A percentile compares a stretch with the other conserved stretches of the same genome.
These are phyloP conservation scores for Peromyscus melanophrys DNA, from an alignment of 2,797 vertebrate species.

Conservation along the genomic window DNA sequence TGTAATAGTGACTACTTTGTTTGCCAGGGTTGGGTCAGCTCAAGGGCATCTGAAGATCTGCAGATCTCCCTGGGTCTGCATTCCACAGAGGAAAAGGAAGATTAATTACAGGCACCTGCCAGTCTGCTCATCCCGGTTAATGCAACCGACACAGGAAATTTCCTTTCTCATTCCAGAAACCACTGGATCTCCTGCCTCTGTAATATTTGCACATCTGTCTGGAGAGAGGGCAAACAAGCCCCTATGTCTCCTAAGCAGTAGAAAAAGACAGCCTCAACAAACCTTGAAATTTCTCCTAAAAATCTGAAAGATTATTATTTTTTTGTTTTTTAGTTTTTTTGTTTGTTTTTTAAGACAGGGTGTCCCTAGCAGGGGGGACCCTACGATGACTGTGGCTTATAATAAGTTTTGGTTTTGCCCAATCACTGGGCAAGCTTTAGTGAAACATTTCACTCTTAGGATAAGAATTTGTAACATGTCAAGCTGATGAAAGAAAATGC, in stretches of 20 bases:
- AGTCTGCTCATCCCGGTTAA: constrained; percentile 47
- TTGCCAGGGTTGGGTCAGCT: constrained; percentile 7
- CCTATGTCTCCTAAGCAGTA: background rate
- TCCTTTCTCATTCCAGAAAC: constrained; percentile 65
- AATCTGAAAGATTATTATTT: background rate
- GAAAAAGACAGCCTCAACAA: constrained; percentile 28
- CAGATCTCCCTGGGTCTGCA: background rate
- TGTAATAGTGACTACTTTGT: constrained; percentile 30
- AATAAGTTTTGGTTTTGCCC: too few relatives aligned
- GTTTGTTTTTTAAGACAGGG: too few relatives aligned
- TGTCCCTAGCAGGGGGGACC: too few relatives aligned
- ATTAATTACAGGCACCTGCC: constrained; percentile 70
- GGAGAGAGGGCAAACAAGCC: constrained; percentile 13
- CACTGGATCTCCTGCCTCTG: background rate
- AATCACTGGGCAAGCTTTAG: too few relatives aligned
- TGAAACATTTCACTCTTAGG: too few relatives aligned
- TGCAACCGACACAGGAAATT: constrained; percentile 35
- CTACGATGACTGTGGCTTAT: too few relatives aligned
- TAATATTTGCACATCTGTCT: constrained; percentile 53
- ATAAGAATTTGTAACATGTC: too few relatives aligned
- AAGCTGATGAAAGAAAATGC: too few relatives aligned
- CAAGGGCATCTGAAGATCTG: background rate
- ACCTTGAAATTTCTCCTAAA: constrained; percentile 12
- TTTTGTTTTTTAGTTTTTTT: too few relatives aligned
- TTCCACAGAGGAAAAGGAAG: constrained; percentile 60